phyloP scores from a whole-genome alignment of 2,888 invertebrate genomes.

The Trypoxylon attenuatum region DNA sequence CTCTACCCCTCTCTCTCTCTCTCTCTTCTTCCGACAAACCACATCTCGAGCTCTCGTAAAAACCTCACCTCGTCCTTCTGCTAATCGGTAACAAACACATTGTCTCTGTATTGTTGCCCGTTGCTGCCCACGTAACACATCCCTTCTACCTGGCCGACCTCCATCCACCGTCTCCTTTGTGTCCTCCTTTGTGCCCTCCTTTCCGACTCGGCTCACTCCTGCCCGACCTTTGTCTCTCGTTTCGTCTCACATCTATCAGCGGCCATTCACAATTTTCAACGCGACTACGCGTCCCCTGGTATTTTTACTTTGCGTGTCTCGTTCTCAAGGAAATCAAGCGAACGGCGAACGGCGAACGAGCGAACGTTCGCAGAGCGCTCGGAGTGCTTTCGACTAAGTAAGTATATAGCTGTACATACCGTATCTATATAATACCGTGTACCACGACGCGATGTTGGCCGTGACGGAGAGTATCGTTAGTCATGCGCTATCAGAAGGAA shows the following conservation, averaged over 20 bases:
- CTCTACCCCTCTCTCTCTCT: not conserved
- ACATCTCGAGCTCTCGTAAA: slow-evolving; percentile 52
- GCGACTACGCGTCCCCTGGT: too few relatives aligned
- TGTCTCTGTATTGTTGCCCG: slow-evolving; percentile 63
- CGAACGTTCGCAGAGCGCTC: too few relatives aligned
- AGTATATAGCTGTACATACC: too few relatives aligned
- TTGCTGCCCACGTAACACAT: slow-evolving; percentile 18
- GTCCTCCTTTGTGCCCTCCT: not conserved
- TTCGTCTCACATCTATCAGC: not conserved
- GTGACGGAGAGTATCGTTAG: too few relatives aligned
- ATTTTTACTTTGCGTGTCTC: too few relatives aligned
- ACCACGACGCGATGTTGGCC: too few relatives aligned
- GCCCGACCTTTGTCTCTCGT: not conserved
- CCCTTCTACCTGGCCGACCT: slow-evolving; percentile 4
- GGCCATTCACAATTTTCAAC: too few relatives aligned
- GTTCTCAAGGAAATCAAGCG: too few relatives aligned
- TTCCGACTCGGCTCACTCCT: not conserved
- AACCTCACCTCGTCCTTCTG: slow-evolving; percentile 54
- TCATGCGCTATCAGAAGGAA: too few relatives aligned
- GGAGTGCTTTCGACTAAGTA: too few relatives aligned
- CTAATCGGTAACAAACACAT: slow-evolving; percentile 71
- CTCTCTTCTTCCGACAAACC: slow-evolving; percentile 1
- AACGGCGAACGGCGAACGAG: too few relatives aligned
- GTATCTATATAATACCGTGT: too few relatives aligned
- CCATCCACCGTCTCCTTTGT: slow-evolving; percentile 1